Conservation (phyloP, 2,797 vertebrate genomes). For the Enteromius paludinosus region DNA sequence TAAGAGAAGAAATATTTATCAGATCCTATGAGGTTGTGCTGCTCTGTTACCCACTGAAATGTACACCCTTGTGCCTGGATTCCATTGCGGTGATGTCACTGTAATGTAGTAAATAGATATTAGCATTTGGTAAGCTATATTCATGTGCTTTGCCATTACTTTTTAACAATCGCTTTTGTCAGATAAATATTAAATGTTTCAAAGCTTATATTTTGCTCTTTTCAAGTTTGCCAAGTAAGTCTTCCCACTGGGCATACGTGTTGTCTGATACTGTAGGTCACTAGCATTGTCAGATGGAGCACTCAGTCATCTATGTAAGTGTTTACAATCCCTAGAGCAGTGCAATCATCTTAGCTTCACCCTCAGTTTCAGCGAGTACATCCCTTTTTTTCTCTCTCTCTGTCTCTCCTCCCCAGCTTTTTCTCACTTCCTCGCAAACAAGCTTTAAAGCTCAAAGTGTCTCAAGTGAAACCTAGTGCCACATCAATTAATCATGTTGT, state of each 20-base stretch:
- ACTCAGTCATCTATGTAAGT: constrained; percentile 10
- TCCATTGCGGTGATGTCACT: neutral
- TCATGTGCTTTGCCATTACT: neutral
- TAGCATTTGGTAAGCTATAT: neutral
- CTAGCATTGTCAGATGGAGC: neutral
- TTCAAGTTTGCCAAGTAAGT: neutral
- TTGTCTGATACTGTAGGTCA: neutral
- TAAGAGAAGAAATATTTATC: neutral
- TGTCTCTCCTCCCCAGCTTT: neutral
- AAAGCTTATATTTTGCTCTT: neutral
- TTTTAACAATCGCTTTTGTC: neutral
- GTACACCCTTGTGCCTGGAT: constrained; percentile 16
- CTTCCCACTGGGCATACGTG: neutral
- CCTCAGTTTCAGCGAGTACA: constrained; percentile 34
- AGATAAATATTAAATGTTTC: neutral
- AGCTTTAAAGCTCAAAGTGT: constrained; percentile 25
- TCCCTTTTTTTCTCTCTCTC: neutral
- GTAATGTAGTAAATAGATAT: neutral
- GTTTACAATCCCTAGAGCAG: constrained; percentile 26
- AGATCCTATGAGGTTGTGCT: neutral
- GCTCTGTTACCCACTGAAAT: neutral
- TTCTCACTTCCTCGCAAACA: neutral
- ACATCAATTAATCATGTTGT: constrained; percentile 50
- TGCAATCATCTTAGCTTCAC: constrained; percentile 16
- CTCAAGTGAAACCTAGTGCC: constrained; percentile 44